Evolutionary conservation across 2,797 vertebrate genomes (phyloP), one percentile per base, ranked within the genome.

Genomic region (Toxotes lorentzi): DNA sequence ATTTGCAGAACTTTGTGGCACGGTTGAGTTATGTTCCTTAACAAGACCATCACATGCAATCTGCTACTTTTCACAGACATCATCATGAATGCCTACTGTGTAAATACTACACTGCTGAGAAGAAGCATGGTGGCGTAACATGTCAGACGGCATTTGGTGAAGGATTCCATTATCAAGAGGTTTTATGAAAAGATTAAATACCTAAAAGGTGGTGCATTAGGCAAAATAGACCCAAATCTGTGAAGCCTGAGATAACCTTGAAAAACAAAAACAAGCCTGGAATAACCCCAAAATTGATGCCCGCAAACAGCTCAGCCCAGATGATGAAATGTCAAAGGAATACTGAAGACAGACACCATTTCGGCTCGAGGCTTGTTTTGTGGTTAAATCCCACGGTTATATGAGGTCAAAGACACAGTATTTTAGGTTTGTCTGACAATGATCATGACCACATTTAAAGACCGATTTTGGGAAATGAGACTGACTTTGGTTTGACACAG

Each of bases 21-120:
- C 1, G 85, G 83, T 73, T 80, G 88, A 92, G 79, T 92, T 93
- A 90, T 89, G 88, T 88, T 87, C 79, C 80, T 84, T 86, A 92
- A 93, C 92, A 92, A 88, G 87, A 83, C 79, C 86, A 82, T 94
- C 85, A 90, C 86, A 91, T 92, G 92, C 87, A 91, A 93, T 88
- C 82, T 84, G 79, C 77, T 73, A 83, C 83, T 86, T 82, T 85
- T 82, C 80, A 66, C 34, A 73, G 79, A 84, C 71, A 74, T 57
- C 60, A 87, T 88, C 88, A 88, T 89, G 89, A 90, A 91, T 91
- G 91, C 83, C 82, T 89, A 79, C 84, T 48, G 67, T 88, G 77
- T 81, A 85, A 89, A 90, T 70, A 83, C 59, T 38, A 58, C 43
- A 41, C 69, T 57, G 71, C 51, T 72, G 73, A 82, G 56, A 68